A percentile compares a stretch with the other conserved stretches of the same genome.
Evolutionary conservation across 64 coral and sea anemone species (phyloP).

Genomic region (Porites australiensis): DNA sequence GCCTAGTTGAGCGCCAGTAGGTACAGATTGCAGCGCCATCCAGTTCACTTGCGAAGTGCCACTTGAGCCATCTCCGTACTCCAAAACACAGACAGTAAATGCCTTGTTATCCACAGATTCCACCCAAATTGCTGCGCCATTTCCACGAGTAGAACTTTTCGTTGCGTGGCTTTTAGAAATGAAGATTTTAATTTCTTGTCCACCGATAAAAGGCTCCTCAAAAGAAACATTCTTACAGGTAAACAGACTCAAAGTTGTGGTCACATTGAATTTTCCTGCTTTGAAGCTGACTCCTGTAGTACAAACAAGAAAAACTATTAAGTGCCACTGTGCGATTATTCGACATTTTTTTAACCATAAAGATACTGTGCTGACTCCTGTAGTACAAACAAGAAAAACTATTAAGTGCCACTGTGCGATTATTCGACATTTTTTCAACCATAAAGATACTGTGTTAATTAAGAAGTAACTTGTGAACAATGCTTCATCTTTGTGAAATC

Average conservation of each 20-base stretch:
- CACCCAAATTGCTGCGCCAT: slow-evolving; percentile 68
- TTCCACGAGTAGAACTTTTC: slow-evolving; percentile 1
- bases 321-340: too few species aligned
- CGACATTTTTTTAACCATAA: too few species aligned
- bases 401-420: too few species aligned
- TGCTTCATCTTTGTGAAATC: too few species aligned
- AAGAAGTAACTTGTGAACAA: too few species aligned
- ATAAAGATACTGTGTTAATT: too few species aligned
- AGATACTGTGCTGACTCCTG: too few species aligned
- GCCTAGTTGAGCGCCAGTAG: slow-evolving; percentile 49
- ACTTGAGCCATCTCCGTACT: slow-evolving; percentile 50
- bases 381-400: too few species aligned
- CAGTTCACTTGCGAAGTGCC: slow-evolving; percentile 46
- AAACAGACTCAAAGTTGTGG: background rate
- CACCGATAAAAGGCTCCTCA: slow-evolving; percentile 3
- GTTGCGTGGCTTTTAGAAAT: slow-evolving; percentile 23
- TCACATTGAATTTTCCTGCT: slow-evolving; percentile 36
- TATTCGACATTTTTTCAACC: too few species aligned
- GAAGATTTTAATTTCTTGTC: slow-evolving; percentile 22
- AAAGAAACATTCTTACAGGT: slow-evolving; percentile 43
- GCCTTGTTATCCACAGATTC: slow-evolving; percentile 3
- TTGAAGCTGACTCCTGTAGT: background rate
- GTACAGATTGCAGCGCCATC: slow-evolving; percentile 44
- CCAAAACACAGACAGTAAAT: slow-evolving; percentile 43
- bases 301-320: too few species aligned